Conservation (phyloP, 1,140 invertebrate genomes). For the Drosophila ironensis region DNA sequence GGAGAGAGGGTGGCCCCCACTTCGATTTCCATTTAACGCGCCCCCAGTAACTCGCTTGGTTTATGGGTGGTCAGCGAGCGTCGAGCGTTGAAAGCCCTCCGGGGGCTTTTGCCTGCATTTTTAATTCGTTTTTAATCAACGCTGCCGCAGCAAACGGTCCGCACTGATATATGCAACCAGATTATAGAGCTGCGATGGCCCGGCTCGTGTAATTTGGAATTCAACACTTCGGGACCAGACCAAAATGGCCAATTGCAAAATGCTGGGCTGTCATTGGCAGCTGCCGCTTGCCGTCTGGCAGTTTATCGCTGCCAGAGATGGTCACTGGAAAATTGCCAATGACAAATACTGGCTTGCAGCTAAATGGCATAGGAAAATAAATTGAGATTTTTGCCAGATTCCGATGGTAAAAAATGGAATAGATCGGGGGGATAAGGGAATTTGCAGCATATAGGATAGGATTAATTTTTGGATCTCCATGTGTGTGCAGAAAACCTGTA, state of each 20-base stretch:
- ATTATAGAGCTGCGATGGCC: slow-evolving; percentile 59
- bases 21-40: slow-evolving; percentile 73
- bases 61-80: slow-evolving; percentile 71
- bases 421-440: not conserved
- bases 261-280: slow-evolving; percentile 59
- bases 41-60: slow-evolving; percentile 62
- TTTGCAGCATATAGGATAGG: too few relatives aligned
- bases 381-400: slow-evolving; percentile 11
- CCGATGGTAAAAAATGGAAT: too few relatives aligned
- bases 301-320: slow-evolving; percentile 53
- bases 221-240: slow-evolving; percentile 64
- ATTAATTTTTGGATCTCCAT: too few relatives aligned
- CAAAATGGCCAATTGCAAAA: slow-evolving; percentile 57
- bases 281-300: slow-evolving; percentile 3
- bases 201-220: slow-evolving; percentile 69
- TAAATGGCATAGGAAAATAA: slow-evolving; percentile 25
- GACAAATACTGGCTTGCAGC: slow-evolving; percentile 43
- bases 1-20: not conserved
- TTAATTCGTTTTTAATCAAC: slow-evolving; percentile 79
- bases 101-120: slow-evolving; percentile 55
- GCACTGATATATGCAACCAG: slow-evolving; percentile 69
- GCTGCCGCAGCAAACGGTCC: slow-evolving; percentile 24
- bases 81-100: slow-evolving; percentile 67
- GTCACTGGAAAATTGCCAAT: slow-evolving; percentile 34
- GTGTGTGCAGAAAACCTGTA: too few relatives aligned